Percentiles rank a stretch among this genome's conserved stretches.
phyloP scores from a whole-genome alignment of 2,113 vertebrate genomes.

The Pao palembangensis region DNA sequence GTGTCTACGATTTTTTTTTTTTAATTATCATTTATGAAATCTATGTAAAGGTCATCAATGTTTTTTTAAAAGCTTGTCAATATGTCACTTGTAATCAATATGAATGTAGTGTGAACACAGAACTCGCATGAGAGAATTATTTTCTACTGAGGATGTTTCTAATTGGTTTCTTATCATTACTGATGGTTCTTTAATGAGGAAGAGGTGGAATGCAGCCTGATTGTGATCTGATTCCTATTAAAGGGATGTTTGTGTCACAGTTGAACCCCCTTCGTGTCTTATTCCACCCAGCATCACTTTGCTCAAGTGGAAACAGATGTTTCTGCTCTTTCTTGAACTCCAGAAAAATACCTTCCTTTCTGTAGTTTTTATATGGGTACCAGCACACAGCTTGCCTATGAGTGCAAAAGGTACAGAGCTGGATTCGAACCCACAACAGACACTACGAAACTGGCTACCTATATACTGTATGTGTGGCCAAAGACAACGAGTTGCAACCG shows the following conservation, averaged over 20 bases:
- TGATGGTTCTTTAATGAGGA: slow-evolving; percentile 65
- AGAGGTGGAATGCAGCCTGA: slow-evolving; percentile 72
- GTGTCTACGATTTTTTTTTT: slow-evolving; percentile 51
- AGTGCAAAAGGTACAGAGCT: too few relatives aligned
- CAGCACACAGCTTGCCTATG: too few relatives aligned
- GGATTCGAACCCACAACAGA: too few relatives aligned
- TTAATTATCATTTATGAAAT: slow-evolving; percentile 31
- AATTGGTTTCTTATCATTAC: slow-evolving; percentile 72
- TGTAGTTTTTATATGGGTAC: too few relatives aligned
- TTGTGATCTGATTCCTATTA: slow-evolving; percentile 77
- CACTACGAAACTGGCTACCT: too few relatives aligned
- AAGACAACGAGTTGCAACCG: too few relatives aligned
- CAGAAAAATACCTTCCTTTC: not conserved
- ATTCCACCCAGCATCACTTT: not conserved
- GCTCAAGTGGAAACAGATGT: slow-evolving; percentile 27
- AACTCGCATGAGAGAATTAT: slow-evolving; percentile 77
- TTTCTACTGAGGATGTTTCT: slow-evolving; percentile 79
- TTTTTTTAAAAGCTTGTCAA: slow-evolving; percentile 66
- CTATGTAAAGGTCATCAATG: slow-evolving; percentile 50
- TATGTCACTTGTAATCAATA: slow-evolving; percentile 62
- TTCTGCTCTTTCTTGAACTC: not conserved
- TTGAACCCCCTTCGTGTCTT: slow-evolving; percentile 14
- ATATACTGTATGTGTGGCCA: too few relatives aligned
- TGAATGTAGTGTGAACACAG: slow-evolving; percentile 73
- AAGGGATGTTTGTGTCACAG: slow-evolving; percentile 68